Conservation (phyloP, 2,888 invertebrate genomes). For the Drosophila robusta region DNA sequence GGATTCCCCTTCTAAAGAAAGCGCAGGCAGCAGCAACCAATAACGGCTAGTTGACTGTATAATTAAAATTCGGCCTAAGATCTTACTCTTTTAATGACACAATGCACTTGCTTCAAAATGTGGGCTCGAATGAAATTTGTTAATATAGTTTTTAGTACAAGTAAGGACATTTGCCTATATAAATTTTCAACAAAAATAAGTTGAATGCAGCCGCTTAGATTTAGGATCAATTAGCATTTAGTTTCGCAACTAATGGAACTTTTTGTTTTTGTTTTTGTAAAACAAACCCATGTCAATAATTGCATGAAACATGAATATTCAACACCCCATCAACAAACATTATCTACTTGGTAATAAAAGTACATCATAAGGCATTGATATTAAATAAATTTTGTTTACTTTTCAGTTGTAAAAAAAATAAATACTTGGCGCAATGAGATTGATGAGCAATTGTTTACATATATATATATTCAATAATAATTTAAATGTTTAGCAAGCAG, state of each 20-base stretch:
- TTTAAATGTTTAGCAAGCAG: conserved; percentile 8
- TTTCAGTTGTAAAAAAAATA: conserved; percentile 23
- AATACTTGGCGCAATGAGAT: conserved; percentile 42
- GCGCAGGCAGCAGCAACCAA: not conserved
- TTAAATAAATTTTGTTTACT: conserved; percentile 24
- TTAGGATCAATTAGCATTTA: conserved; percentile 19
- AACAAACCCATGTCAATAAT: not conserved
- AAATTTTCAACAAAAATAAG: not conserved
- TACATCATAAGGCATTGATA: conserved; percentile 17
- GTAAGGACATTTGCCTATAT: conserved; percentile 8
- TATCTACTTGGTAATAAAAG: conserved; percentile 15
- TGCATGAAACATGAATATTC: not conserved
- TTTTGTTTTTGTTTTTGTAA: conserved; percentile 30
- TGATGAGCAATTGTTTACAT: not conserved
- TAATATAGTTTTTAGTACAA: conserved; percentile 42
- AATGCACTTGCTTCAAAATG: conserved; percentile 4
- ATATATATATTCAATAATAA: conserved; percentile 6
- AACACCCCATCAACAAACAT: conserved; percentile 1
- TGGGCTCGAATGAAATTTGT: conserved; percentile 49
- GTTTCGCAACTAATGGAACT: not conserved
- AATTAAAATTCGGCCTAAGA: not conserved
- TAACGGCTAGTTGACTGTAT: not conserved
- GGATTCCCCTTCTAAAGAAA: not conserved
- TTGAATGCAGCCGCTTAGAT: conserved; percentile 16
- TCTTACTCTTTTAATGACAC: conserved; percentile 12